Percentiles rank a stretch among this genome's conserved stretches.
Evolutionary conservation across 2,113 vertebrate species (phyloP).

Genomic region (Platysteira castanea): DNA sequence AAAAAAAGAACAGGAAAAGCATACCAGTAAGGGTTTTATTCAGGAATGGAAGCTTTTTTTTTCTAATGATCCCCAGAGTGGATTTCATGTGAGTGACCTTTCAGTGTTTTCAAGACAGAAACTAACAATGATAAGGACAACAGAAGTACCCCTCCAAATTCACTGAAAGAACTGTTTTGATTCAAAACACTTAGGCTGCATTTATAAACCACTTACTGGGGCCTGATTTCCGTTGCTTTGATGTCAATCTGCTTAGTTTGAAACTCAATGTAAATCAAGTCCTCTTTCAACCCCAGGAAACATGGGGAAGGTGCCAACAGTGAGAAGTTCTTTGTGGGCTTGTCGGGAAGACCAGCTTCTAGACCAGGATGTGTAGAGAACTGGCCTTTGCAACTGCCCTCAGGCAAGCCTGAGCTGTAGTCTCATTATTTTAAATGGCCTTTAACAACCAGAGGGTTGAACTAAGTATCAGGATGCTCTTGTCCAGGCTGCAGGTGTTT

Average conservation of each 20-base stretch:
- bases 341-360: background rate
- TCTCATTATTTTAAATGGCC: rapidly evolving
- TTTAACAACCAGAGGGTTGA: background rate
- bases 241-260: constrained; percentile 29
- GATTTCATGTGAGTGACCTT: background rate
- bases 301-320: background rate
- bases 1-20: background rate
- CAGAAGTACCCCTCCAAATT: background rate
- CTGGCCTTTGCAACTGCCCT: background rate
- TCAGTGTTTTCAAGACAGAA: constrained; percentile 10
- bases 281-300: constrained; percentile 13
- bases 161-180: constrained; percentile 40
- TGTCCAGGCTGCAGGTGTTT: background rate
- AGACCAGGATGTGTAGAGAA: background rate
- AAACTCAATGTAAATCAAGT: constrained; percentile 39
- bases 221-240: constrained; percentile 42
- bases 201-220: constrained; percentile 47
- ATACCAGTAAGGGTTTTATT: background rate
- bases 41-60: background rate
- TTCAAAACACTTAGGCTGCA: constrained; percentile 55
- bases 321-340: background rate
- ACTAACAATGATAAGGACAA: constrained; percentile 2
- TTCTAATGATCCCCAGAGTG: background rate
- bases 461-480: background rate
- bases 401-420: background rate